phyloP scores from a whole-genome alignment of 2,888 invertebrate species.

The Plusia festucae region DNA sequence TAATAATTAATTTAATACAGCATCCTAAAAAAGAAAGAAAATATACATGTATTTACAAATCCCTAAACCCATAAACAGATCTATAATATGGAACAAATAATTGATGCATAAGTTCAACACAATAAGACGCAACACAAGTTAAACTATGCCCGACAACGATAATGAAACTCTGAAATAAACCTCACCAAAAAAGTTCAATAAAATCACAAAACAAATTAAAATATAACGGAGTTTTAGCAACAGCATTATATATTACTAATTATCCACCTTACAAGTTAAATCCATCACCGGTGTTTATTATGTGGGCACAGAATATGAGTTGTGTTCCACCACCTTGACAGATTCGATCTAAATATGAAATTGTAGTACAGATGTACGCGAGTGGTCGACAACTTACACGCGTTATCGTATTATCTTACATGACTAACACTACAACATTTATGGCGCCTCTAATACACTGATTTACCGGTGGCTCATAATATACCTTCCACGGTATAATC shows the following conservation, averaged over 20 bases:
- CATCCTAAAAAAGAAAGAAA: constrained; percentile 58
- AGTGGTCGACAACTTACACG: constrained; percentile 35
- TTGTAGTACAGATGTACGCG: constrained; percentile 29
- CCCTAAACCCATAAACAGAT: constrained; percentile 65
- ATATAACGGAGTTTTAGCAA: constrained; percentile 33
- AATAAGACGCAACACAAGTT: constrained; percentile 27
- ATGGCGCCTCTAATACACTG: constrained; percentile 40
- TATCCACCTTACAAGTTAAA: constrained; percentile 33
- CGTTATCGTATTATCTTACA: constrained; percentile 34
- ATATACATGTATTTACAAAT: constrained; percentile 68
- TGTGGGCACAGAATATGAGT: constrained; percentile 30
- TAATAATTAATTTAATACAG: constrained; percentile 54
- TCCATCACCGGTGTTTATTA: constrained; percentile 43
- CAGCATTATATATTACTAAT: constrained; percentile 19
- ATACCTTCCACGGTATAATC: constrained; percentile 32
- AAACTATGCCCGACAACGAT: constrained; percentile 26
- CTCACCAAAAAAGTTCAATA: constrained; percentile 34
- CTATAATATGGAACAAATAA: constrained; percentile 49
- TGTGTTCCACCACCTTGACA: constrained; percentile 51
- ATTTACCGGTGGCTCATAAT: constrained; percentile 27
- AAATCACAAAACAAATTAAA: constrained; percentile 41
- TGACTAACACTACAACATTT: constrained; percentile 45
- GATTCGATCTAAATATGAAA: constrained; percentile 40
- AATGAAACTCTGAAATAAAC: constrained; percentile 19
- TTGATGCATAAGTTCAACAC: constrained; percentile 35